phyloP scores from a whole-genome alignment of 92 coral and sea anemone genomes.

The Porites evermanni region DNA sequence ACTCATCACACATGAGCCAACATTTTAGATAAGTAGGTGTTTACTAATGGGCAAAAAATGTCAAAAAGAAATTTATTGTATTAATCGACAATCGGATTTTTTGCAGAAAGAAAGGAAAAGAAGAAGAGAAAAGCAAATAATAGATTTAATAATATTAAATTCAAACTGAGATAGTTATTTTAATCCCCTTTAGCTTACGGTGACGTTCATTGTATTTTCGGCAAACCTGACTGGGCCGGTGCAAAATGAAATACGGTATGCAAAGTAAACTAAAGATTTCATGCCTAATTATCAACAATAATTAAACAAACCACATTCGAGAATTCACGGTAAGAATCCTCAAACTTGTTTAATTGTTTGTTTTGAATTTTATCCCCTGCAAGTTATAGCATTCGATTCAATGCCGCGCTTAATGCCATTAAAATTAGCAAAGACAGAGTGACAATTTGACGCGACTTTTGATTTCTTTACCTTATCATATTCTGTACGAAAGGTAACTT shows the following conservation, averaged over 20 bases:
- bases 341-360: background rate
- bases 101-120: background rate
- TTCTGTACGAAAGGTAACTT: conserved; percentile 89
- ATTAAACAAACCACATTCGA: background rate
- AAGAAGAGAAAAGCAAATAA: background rate
- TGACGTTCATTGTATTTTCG: background rate
- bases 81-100: background rate
- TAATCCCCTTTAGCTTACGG: conserved; percentile 7
- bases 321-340: background rate
- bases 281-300: background rate
- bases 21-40: background rate
- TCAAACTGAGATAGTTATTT: background rate
- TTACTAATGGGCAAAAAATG: background rate
- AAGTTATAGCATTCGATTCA: background rate
- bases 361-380: background rate
- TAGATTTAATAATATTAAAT: background rate
- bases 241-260: background rate
- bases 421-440: background rate
- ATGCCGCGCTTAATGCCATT: no score
- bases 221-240: conserved; percentile 10
- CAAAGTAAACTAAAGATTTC: background rate
- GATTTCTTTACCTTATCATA: conserved; percentile 86
- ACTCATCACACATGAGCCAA: no score
- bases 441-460: background rate
- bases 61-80: background rate